Base-by-base conservation (phyloP, 2,888 invertebrate genomes). In the Dasysyrphus albostriatus region DNA sequence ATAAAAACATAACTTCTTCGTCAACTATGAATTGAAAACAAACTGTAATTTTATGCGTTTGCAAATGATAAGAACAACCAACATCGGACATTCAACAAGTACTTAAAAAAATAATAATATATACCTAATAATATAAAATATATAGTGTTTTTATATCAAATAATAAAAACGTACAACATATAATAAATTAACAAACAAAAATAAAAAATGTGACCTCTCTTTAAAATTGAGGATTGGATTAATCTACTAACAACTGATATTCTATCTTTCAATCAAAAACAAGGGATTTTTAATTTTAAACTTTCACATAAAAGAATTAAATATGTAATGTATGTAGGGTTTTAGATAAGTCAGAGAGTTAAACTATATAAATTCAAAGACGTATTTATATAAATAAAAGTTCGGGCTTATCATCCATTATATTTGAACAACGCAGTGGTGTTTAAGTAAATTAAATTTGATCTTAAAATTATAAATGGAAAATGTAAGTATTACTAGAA, bases 401-500 rank as follows among this genome's bases (percentile, higher is more conserved):
- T 32, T 32, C 14, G 16, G 5, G 65, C 47, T 65, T 65, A 34
- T 34, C 12, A 34, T 34, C 12, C 37, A 63, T 59, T 10, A 54
- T 34, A 24, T 24, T 49, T 77, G 16, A 49, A 47, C 47, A 47
- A 12, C 32, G 42, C 19, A 34, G 49, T 10, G 16, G 44, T 37
- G 54, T 51, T 42, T 29, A 14, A 73, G 37, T 49, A 37, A 73
- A 77, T 54, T 65, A 3, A 73, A 73, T 58, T 77, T 69, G 56
- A 73, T 74, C 69, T 78, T 63, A 47, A 69, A 74, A 63, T 37
- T 49, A 34, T n/a, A 37, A 65, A 65, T 77, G 32, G 59, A 51
- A 77, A 83, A 67, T 81, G 77, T 81, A 78, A 85, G 85, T 85
- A 85, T 85, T 85, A 85, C 69, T 85, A 85, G 85, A 39, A 76